phyloP scores from a whole-genome alignment of 2,797 vertebrate genomes.

The Heterohyrax brucei region DNA sequence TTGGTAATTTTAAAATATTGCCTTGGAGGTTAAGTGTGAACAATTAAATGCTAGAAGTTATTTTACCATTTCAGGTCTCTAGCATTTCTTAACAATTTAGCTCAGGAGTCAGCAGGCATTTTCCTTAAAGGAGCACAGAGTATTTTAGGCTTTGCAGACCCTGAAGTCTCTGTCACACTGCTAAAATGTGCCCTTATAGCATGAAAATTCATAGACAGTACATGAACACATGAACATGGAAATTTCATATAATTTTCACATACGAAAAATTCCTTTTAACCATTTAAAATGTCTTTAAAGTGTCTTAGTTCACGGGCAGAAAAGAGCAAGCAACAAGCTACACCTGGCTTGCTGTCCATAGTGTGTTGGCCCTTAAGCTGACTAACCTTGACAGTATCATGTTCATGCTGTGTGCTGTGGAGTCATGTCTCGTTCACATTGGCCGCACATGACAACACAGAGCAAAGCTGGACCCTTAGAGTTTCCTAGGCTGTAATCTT shows the following conservation, averaged over 20 bases:
- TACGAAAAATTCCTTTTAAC: conserved; percentile 52
- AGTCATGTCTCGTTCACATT: no score
- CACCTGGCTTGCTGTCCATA: neutral
- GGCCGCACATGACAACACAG: no score
- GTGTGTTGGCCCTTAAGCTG: neutral
- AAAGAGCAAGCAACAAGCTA: conserved; percentile 1
- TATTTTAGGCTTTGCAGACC: conserved; percentile 41
- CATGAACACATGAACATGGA: neutral
- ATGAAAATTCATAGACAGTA: neutral
- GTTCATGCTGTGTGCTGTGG: no score
- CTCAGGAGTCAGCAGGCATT: neutral
- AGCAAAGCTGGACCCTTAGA: no score
- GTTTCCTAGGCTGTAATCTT: no score
- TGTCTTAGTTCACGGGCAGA: neutral
- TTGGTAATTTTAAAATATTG: conserved; percentile 17
- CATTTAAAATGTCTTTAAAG: no score
- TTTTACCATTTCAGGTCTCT: conserved; percentile 23
- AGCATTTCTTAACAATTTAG: neutral
- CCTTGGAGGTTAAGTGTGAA: neutral
- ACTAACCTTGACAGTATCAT: neutral
- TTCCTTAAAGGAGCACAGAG: neutral
- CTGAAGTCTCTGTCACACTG: neutral
- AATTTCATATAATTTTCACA: conserved; percentile 13
- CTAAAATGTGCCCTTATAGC: neutral
- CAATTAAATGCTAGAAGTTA: neutral